Evolutionary conservation across 2,113 vertebrate genomes (phyloP).

Genomic region (Ciconia boyciana): DNA sequence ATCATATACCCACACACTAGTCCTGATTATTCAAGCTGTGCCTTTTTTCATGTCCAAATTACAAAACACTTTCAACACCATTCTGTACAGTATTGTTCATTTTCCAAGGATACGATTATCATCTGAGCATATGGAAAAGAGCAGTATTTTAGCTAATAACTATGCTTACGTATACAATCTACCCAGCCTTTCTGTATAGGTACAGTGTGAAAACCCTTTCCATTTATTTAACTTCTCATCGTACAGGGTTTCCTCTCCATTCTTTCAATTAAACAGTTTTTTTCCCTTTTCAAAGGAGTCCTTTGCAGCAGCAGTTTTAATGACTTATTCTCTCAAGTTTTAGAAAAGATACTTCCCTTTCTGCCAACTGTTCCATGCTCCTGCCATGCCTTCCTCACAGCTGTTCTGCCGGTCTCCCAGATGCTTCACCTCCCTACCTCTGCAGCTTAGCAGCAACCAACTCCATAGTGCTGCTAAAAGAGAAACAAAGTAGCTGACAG

Average conservation of each 20-base stretch:
- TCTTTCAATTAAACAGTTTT: not conserved
- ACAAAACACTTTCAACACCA: not conserved
- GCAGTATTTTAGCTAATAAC: not conserved
- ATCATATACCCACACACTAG: not conserved
- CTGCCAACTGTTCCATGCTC: not conserved
- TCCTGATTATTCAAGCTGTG: not conserved
- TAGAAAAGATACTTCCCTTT: not conserved
- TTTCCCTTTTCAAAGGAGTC: not conserved
- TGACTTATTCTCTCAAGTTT: not conserved
- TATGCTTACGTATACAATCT: not conserved
- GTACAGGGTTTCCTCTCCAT: not conserved
- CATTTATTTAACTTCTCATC: not conserved
- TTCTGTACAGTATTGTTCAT: not conserved
- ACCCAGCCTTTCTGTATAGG: not conserved
- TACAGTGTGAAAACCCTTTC: not conserved
- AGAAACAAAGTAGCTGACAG: not conserved
- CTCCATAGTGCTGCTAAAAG: not conserved
- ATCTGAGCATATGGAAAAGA: not conserved
- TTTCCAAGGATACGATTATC: slow-evolving; percentile 1
- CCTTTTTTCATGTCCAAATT: not conserved
- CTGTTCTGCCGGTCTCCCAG: not conserved
- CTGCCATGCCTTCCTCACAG: not conserved
- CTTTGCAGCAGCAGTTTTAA: not conserved
- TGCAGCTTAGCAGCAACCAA: not conserved
- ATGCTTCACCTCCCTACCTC: not conserved